Percentiles rank a stretch among this genome's conserved stretches.
Evolutionary conservation across 2,797 vertebrate species (phyloP).

Genomic region (Brotula barbata): DNA sequence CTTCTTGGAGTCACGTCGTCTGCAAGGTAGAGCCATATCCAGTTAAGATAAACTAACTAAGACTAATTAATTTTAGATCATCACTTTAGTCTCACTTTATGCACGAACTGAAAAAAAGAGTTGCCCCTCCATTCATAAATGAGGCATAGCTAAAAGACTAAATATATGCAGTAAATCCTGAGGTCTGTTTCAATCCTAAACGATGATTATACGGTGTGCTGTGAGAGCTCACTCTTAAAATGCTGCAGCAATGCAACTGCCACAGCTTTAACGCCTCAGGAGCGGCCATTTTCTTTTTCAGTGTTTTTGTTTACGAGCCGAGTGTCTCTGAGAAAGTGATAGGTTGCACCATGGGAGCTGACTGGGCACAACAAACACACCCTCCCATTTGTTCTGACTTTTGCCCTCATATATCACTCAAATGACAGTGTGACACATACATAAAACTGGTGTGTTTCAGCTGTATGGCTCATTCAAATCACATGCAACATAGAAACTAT

Average conservation of each 20-base stretch:
- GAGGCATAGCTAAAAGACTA: too few relatives aligned
- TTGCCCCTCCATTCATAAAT: too few relatives aligned
- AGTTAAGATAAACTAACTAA: constrained; percentile 20
- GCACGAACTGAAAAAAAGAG: too few relatives aligned
- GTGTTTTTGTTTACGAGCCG: constrained; percentile 54
- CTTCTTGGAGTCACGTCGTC: constrained; percentile 3
- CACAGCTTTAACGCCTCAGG: background rate
- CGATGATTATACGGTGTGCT: background rate
- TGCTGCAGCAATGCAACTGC: background rate
- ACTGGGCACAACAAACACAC: constrained; percentile 26
- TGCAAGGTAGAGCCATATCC: background rate
- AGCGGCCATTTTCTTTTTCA: constrained; percentile 63
- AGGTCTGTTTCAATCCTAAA: background rate
- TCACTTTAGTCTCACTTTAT: background rate
- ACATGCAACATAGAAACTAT: background rate
- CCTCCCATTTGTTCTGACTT: constrained; percentile 3
- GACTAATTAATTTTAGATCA: constrained; percentile 45
- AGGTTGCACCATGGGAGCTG: constrained; percentile 31
- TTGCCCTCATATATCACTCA: background rate
- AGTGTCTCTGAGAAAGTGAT: constrained; percentile 32
- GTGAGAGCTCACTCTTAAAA: background rate
- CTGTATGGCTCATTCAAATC: background rate
- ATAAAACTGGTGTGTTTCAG: too few relatives aligned
- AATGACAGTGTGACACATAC: background rate
- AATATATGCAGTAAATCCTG: too few relatives aligned